Base-by-base conservation (phyloP, 1,140 invertebrate species). In the Brachionus rubens region DNA sequence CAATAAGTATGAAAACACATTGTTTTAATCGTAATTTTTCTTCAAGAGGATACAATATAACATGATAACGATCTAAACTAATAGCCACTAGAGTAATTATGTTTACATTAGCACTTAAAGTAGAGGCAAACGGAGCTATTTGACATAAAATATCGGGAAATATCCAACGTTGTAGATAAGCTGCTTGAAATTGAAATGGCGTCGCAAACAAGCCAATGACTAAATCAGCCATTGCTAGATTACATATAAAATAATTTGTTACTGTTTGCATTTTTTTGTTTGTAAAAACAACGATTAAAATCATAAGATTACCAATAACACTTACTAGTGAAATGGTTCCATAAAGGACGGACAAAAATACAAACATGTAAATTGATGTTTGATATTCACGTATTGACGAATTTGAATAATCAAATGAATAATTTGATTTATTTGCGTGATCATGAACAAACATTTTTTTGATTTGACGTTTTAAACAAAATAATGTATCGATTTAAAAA, bases 61-160 rank as follows among this genome's bases (percentile, higher is more conserved):
- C 91, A 77, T 81, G 80, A 77, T 91, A 90, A 12, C 91, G 85
- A 83, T 92, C 91, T 43, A 91, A 87, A 3, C 91, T 90, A 47
- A 92, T 91, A 70, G 91, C 90, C 5, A 90, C 91, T 21, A 93
- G 82, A 0, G 91, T 92, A 79, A 92, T 91, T 9, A 93, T 89
- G 54, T 89, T 91, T 12, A 92, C 90, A 80, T 90, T 92, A 1
- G 92, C 91, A 77, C 89, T 90, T 1, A 91, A 80, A 65, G 84
- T 83, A 83, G 91, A 90, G 0, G 92, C 89, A 81, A 91, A 92
- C 0, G 91, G 91, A 78, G 90, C 91, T 80, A 92, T 89, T 0
- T 89, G 86, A 81, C 91, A 92, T 90, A 92, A 90, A 81, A 92
- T 91, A 78, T 89, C 82, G 0, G 91, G 91, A n/a, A 92, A 83